Percentiles rank a stretch among this genome's conserved stretches.
Conservation (phyloP, 2,797 vertebrate species). For the Danio aesculapii region DNA sequence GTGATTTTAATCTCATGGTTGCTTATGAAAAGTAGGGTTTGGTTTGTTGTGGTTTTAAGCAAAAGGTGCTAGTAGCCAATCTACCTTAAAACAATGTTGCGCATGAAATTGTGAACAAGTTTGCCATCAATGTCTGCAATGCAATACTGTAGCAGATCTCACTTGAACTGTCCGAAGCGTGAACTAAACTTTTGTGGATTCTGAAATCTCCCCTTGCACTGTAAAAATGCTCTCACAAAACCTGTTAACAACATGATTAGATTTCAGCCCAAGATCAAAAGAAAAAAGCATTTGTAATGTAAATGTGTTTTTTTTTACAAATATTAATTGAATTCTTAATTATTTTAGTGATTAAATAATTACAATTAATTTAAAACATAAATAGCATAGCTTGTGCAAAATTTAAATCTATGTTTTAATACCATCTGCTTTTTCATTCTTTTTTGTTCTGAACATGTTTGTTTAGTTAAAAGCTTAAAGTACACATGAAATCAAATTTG, state of each 20-base stretch:
- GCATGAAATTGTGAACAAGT: constrained; percentile 58
- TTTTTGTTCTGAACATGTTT: too few species aligned
- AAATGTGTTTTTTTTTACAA: too few species aligned
- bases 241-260: background rate
- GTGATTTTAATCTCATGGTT: constrained; percentile 72
- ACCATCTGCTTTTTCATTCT: too few species aligned
- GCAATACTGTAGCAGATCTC: constrained; percentile 65
- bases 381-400: too few species aligned
- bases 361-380: too few species aligned
- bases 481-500: too few species aligned
- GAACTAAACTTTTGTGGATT: constrained; percentile 29
- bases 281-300: background rate
- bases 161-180: constrained; percentile 48
- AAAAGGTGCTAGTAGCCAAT: constrained; percentile 77
- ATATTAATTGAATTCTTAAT: too few species aligned
- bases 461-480: too few species aligned
- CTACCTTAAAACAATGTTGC: constrained; percentile 73
- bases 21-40: constrained; percentile 66
- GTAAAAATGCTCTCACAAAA: background rate
- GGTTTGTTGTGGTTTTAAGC: constrained; percentile 57
- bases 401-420: too few species aligned
- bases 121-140: constrained; percentile 58
- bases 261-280: background rate
- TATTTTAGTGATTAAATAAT: too few species aligned
- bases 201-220: background rate